A percentile compares a stretch with the other conserved stretches of the same genome.
Conservation (phyloP, 2,113 vertebrate species). For the Girardinichthys multiradiatus region DNA sequence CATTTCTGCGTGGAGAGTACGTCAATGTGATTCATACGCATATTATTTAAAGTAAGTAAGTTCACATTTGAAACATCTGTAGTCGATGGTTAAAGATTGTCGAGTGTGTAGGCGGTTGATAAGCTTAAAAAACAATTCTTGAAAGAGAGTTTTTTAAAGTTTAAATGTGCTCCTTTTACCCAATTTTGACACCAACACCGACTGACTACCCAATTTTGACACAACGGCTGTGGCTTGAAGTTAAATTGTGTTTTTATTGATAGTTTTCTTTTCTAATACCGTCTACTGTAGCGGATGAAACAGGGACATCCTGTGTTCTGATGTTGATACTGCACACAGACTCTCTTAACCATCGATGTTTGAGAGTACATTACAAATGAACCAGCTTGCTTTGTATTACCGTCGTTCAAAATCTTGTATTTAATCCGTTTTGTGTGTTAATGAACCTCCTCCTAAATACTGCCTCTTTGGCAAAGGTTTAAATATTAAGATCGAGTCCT, state of each 20-base stretch:
- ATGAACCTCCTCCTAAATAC: too few species aligned
- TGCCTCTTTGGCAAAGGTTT: too few species aligned
- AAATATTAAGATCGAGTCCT: too few species aligned
- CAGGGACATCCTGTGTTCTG: conserved; percentile 58
- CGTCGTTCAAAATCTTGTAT: too few species aligned
- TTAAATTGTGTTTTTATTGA: neutral
- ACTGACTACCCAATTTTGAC: too few species aligned
- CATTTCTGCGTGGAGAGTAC: neutral
- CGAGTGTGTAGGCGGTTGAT: neutral
- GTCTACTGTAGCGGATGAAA: conserved; percentile 23
- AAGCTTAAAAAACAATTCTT: neutral
- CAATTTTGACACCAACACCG: rapidly evolving
- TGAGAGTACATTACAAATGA: too few species aligned
- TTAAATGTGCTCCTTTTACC: neutral
- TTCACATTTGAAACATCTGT: conserved; percentile 5
- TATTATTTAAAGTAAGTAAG: conserved; percentile 41
- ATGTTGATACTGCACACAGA: conserved; percentile 21
- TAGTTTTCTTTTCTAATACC: neutral
- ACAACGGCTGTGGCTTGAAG: neutral
- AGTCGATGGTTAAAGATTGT: neutral
- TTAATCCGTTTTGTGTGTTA: too few species aligned
- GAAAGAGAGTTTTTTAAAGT: neutral
- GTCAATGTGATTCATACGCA: neutral
- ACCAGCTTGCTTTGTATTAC: too few species aligned
- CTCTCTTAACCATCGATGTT: neutral